phyloP scores from a whole-genome alignment of 2,888 invertebrate genomes.

The Caenorhabditis panamensis region DNA sequence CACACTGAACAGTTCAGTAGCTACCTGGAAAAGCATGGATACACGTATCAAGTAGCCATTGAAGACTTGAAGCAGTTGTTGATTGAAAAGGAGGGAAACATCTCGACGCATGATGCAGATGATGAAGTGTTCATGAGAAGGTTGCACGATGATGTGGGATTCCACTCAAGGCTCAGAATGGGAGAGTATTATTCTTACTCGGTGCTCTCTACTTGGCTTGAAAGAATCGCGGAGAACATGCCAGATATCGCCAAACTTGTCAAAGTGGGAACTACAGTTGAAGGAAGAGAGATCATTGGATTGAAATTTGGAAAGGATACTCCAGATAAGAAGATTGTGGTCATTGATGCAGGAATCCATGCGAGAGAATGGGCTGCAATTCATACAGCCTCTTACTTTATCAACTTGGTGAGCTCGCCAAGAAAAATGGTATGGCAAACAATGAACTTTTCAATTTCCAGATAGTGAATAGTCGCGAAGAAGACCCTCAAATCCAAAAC shows the following conservation, averaged over 20 bases:
- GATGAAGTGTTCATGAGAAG: conserved; percentile 48
- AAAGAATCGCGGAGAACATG: conserved; percentile 71
- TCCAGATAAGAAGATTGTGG: conserved; percentile 73
- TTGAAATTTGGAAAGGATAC: conserved; percentile 77
- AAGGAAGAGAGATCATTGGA: conserved; percentile 77
- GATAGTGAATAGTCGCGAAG: conserved; percentile 72
- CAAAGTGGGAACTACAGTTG: conserved; percentile 75
- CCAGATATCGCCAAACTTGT: conserved; percentile 71
- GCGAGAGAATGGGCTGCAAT: conserved; percentile 78
- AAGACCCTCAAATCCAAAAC: conserved; percentile 67
- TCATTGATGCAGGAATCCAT: conserved; percentile 80
- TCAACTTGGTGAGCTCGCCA: conserved; percentile 69
- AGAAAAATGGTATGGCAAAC: not conserved
- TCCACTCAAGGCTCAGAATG: conserved; percentile 69
- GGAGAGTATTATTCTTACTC: conserved; percentile 77
- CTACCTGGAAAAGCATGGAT: conserved; percentile 62
- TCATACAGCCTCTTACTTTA: conserved; percentile 79
- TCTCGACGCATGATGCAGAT: conserved; percentile 48
- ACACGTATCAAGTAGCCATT: conserved; percentile 66
- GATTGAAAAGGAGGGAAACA: conserved; percentile 72
- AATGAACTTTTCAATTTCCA: conserved; percentile 32
- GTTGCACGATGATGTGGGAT: conserved; percentile 64
- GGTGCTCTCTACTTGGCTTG: conserved; percentile 73
- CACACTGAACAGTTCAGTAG: conserved; percentile 63
- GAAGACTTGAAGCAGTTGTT: conserved; percentile 76